Evolutionary conservation across 2,888 invertebrate genomes (phyloP).

Genomic region (Lumbricus terrestris): DNA sequence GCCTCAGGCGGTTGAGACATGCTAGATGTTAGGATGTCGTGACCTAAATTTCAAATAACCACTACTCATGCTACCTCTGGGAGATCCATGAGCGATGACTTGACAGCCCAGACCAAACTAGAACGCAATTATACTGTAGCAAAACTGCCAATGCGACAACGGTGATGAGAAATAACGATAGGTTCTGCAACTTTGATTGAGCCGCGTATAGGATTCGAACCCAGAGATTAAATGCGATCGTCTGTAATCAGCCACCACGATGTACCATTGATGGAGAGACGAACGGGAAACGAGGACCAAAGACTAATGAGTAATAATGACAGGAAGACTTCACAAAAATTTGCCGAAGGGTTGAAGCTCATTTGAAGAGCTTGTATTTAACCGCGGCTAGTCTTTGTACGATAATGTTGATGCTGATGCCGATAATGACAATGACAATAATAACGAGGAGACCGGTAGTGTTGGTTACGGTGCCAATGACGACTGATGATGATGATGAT

Average conservation of each 20-base stretch:
- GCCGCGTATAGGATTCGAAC: neutral
- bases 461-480: too few species aligned
- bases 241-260: neutral
- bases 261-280: neutral
- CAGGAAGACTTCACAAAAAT: neutral
- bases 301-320: neutral
- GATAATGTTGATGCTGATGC: neutral
- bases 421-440: neutral
- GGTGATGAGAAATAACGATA: neutral
- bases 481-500: too few species aligned
- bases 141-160: neutral
- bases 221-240: neutral
- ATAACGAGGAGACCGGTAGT: too few species aligned
- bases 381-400: neutral
- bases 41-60: too few species aligned
- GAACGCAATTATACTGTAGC: neutral
- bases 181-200: neutral
- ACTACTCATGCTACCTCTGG: too few species aligned
- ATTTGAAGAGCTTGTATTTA: neutral
- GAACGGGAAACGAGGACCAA: neutral
- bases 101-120: neutral
- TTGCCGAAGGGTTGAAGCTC: neutral
- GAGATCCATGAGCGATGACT: too few species aligned
- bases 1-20: too few species aligned
- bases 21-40: too few species aligned